Conservation (phyloP, 1,140 invertebrate species). For the Battus philenor region DNA sequence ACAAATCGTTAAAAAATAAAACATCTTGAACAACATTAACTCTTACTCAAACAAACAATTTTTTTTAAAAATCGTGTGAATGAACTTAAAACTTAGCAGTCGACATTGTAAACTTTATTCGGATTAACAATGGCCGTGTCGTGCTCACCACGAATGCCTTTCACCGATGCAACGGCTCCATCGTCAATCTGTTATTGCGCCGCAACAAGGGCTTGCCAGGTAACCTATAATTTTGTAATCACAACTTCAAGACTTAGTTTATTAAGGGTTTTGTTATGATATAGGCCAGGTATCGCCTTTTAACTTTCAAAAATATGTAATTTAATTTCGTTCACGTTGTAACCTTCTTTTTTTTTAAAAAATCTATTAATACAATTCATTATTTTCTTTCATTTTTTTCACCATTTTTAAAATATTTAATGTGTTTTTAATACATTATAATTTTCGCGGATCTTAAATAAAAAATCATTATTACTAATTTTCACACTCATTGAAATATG, state of each 20-base stretch:
- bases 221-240: conserved; percentile 9
- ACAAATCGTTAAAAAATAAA: too few relatives aligned
- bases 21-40: too few relatives aligned
- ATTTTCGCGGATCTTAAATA: too few relatives aligned
- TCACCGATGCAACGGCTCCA: conserved; percentile 35
- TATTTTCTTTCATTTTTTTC: background rate
- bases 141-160: conserved; percentile 41
- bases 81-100: conserved; percentile 13
- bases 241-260: background rate
- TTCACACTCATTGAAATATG: too few relatives aligned
- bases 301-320: too few relatives aligned
- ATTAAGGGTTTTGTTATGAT: background rate
- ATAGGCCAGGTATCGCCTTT: background rate
- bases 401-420: background rate
- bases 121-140: conserved; percentile 29
- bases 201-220: conserved; percentile 4
- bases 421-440: too few relatives aligned
- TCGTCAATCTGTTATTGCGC: conserved; percentile 15
- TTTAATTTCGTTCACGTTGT: background rate
- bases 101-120: conserved; percentile 21
- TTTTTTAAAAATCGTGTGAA: too few relatives aligned
- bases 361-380: background rate
- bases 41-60: too few relatives aligned
- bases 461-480: too few relatives aligned
- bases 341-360: background rate